phyloP scores from a whole-genome alignment of 2,113 vertebrate genomes.

The Rhagologus leucostigma region DNA sequence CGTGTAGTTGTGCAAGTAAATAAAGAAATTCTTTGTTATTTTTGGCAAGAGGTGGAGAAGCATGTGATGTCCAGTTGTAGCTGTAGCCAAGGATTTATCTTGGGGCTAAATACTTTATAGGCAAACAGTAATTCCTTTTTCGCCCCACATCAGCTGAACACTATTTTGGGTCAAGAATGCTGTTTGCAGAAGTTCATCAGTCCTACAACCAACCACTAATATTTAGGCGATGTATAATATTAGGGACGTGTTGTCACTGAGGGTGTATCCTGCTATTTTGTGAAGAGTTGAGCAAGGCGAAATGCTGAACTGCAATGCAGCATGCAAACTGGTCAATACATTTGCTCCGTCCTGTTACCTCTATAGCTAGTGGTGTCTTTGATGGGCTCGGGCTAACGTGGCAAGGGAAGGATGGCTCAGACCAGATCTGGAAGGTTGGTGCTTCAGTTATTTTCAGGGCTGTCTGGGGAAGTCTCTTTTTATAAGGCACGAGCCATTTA shows the following conservation, averaged over 20 bases:
- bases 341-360: not conserved
- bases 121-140: conserved; percentile 23
- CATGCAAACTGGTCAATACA: not conserved
- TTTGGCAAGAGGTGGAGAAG: conserved; percentile 17
- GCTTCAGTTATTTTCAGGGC: not conserved
- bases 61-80: not conserved
- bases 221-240: not conserved
- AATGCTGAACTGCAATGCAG: not conserved
- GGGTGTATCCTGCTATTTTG: not conserved
- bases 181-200: not conserved
- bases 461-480: not conserved
- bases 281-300: not conserved
- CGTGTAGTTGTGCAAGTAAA: conserved; percentile 18
- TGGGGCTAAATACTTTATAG: not conserved
- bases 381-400: not conserved
- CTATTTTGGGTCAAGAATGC: conserved; percentile 36
- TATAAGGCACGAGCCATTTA: not conserved
- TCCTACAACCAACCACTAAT: not conserved
- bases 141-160: not conserved
- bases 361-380: fast-evolving
- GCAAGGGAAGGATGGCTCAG: not conserved
- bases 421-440: not conserved
- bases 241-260: not conserved
- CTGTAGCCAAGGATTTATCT: conserved; percentile 26
- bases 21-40: conserved; percentile 35